Base-by-base conservation (phyloP, 2,888 invertebrate genomes). In the Drosophila setosimentum region DNA sequence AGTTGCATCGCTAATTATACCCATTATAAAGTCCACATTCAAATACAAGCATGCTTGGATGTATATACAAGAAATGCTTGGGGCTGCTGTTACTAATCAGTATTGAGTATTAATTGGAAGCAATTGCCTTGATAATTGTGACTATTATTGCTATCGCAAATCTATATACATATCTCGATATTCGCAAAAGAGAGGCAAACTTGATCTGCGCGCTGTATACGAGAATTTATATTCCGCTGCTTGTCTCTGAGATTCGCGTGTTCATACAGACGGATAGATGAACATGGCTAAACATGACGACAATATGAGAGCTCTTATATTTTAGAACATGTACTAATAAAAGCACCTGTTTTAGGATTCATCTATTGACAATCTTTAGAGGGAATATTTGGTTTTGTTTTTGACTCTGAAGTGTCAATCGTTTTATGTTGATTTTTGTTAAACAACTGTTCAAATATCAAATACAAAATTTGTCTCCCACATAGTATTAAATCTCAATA, bases 391-490 rank as follows among this genome's bases (percentile, higher is more conserved):
- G 6, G 32, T 18, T 29, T 49, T 49, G 30, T 37, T 18, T 29
- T 21, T 29, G 29, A 29, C 29, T 8, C 5, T 30, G 30, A 29
- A n/a, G 29, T 6, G 27, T n/a, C 10, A 29, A 11, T 8, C 8
- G 4, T 10, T 21, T 24, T 33, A 10, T 27, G 53, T 5, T 24
- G 6, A 35, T 6, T 42, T 24, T n/a, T 18, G 27, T 29, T n/a
- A 21, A n/a, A 27, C 53, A 67, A 48, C 35, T 67, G 67, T 53
- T 16, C 21, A 67, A 51, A 51, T 30, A 65, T 16, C 0, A 65
- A 35, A 55, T n/a, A 37, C 8, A 27, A 35, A 13, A 18, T 27
- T 27, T 11, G 3, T 8, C 2, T 33, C 24, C 40, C 21, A 62
- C 18, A 33, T 33, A 29, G 18, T 21, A 8, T 16, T 1, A 40